Base-by-base conservation (phyloP, 2,113 vertebrate species). In the Hystrix brachyura region DNA sequence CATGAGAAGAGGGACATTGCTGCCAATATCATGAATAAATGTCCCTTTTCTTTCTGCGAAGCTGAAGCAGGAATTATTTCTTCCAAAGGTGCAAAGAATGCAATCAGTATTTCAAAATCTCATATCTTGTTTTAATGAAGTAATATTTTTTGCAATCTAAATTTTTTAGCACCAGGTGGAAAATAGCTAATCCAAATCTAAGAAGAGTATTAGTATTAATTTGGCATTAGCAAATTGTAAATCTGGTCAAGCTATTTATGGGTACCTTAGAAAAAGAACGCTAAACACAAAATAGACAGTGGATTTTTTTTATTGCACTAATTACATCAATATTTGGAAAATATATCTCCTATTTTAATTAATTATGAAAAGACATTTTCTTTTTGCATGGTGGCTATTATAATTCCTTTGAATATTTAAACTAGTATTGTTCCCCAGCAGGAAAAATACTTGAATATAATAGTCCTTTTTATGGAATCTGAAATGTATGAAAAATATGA, bases 401-500 rank as follows among this genome's bases (percentile, higher is more conserved):
- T 17, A 57, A 78, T 82, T 88, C 3, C 3, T 0, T 78, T 29
- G 0, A 1, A 21, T 62, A 94, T 57, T 12, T 76, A 71, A 62
- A 80, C 43, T 7, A 51, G 3, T 19, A 82, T 18, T 87, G 78
- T 81, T 53, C 10, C 11, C 0, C 25, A 51, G 46, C 3, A 55
- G 79, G 3, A 83, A 90, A 94, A 87, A 92, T 32, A 69, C 3
- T 80, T 65, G n/a, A 59, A 13, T 65, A 78, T 69, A 25, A 27
- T 64, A 78, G 3, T 48, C 5, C 0, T 1, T 53, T 85, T 67
- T n/a, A 57, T 43, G 1, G 13, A 89, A n/a, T 79, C 88, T 92
- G 78, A 96, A 82, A 90, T 38, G 11, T 23, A 14, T 94, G 29
- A 38, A 67, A 91, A 96, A 72, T 81, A 19, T 29, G 32, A 46